Base-by-base conservation (phyloP, 2,797 vertebrate genomes). In the Simalia tracyae region DNA sequence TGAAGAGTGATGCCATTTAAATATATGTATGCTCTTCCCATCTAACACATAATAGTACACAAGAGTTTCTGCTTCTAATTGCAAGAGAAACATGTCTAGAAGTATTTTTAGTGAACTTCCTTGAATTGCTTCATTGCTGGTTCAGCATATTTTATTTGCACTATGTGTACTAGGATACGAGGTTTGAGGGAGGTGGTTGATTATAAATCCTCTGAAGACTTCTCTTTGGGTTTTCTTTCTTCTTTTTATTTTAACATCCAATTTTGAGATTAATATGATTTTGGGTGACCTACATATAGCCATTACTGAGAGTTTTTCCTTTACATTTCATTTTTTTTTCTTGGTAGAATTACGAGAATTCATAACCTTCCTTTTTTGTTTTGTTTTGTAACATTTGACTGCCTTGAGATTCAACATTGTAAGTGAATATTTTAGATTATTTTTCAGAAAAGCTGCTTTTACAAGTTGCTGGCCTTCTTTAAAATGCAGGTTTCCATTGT, bases 371-470 rank as follows among this genome's bases (percentile, higher is more conserved):
- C 31, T 93, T 93, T 50, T 63, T 94, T 91, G 17, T 68, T 1
- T 66, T 54, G 86, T 22, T 61, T 86, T 26, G 0, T 93, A n/a
- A 66, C 93, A 10, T 94, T 93, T 96, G 87, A 90, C 85, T 91
- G 95, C 95, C 96, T 96, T 96, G 95, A 92, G 86, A 91, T 86
- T 84, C 93, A 92, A 93, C 54, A 63, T 54, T 95, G 68, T 64
- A 93, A 94, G 92, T 93, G 93, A 95, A 91, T 24, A 6, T 92
- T 95, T 50, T 90, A 94, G 91, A 86, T 94, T 81, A 9, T 94
- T 88, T 57, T 89, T 81, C 28, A 63, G n/a, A 89, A 60, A 85
- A 84, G 60, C 28, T 94, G 84, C 94, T 94, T 89, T 86, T 42
- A 8, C 17, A 54, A 59, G 28, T 10, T 56, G 22, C 1, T n/a